Base-by-base conservation (phyloP, 2,888 invertebrate species). In the Catonia carolina region DNA sequence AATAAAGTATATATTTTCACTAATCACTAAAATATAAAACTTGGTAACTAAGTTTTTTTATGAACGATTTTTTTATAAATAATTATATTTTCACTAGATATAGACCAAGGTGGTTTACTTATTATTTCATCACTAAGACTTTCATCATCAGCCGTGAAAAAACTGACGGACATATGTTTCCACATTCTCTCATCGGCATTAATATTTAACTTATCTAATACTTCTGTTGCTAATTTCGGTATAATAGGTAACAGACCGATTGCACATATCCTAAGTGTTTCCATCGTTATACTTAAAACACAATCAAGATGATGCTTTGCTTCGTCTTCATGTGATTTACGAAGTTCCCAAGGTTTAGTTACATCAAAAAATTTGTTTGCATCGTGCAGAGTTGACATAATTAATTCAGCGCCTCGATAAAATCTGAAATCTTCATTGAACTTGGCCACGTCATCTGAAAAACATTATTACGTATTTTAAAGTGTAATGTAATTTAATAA, bases 311-410 rank as follows among this genome's bases (percentile, higher is more conserved):
- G 76, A 18, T 75, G 70, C 12, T 68, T 62, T 20, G 71, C 68
- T 2, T 62, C 53, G 41, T 78, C 74, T 0, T 75, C 72, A 8
- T 76, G 70, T 33, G 48, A 53, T 67, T 89, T 87, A 53, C 77
- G 81, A 58, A 97, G 76, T 63, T 85, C 81, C 98, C 98, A 99
- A 0, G 97, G 97, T 70, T 87, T 85, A 65, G 84, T 79, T 2
- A 83, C 75, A 68, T 96, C 89, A 67, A 98, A 85, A 77, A 95
- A 90, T 59, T 82, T 75, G 75, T 99, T 98, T 15, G 89, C 84
- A 23, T 81, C 74, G 67, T 88, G 86, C 10, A 96, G 73, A 0
- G 83, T 79, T 10, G 78, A 75, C 72, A 95, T 84, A 1, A 89
- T 80, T 1, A 79, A 75, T 69, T 95, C 91, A 0, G 89, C 83